Conservation (phyloP, 2,797 vertebrate genomes). For the Cyprinella venusta region DNA sequence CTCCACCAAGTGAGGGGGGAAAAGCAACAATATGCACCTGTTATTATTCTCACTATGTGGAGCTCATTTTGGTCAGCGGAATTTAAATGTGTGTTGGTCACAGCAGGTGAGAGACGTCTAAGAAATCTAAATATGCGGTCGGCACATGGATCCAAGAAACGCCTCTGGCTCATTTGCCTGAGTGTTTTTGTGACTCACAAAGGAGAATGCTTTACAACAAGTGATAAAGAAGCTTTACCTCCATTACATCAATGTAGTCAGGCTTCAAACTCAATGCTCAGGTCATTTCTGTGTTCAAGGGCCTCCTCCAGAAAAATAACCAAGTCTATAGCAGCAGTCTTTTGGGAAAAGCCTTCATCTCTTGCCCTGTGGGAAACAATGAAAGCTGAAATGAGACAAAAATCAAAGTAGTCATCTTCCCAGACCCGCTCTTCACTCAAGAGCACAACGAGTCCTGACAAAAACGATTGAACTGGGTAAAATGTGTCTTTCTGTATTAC, state of each 20-base stretch:
- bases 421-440: constrained; percentile 45
- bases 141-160: background rate
- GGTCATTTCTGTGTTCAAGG: constrained; percentile 31
- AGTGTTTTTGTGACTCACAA: constrained; percentile 1
- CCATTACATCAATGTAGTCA: constrained; percentile 22
- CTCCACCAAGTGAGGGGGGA: too few relatives aligned
- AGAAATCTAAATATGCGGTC: background rate
- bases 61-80: constrained; percentile 3
- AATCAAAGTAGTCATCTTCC: constrained; percentile 59
- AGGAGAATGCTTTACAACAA: background rate
- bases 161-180: constrained; percentile 11
- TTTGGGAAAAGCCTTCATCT: constrained; percentile 57
- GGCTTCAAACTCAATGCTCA: background rate
- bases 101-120: background rate
- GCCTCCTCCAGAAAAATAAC: constrained; percentile 53
- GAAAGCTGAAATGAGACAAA: constrained; percentile 59
- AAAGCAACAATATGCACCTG: background rate
- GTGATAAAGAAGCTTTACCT: constrained; percentile 12
- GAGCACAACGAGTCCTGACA: constrained; percentile 43
- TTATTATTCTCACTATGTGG: background rate
- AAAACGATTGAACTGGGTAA: constrained; percentile 46
- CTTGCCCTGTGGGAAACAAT: constrained; percentile 55
- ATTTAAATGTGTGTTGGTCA: background rate
- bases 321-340: constrained; percentile 25
- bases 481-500: constrained; percentile 6